phyloP scores from a whole-genome alignment of 2,888 invertebrate genomes.

The Campaea margaritaria region DNA sequence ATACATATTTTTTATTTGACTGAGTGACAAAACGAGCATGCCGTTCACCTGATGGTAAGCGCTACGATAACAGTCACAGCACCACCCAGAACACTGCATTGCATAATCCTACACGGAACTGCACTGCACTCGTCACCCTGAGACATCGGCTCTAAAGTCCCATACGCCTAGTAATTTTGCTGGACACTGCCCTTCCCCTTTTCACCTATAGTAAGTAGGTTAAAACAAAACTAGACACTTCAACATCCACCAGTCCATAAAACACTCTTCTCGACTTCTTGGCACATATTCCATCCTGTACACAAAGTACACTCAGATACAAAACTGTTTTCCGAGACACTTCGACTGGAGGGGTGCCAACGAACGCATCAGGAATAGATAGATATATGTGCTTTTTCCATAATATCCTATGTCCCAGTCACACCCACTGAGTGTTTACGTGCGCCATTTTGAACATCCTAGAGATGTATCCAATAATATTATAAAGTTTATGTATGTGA shows the following conservation, averaged over 20 bases:
- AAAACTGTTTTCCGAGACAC: slow-evolving; percentile 14
- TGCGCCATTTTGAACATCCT: slow-evolving; percentile 18
- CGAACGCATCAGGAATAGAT: slow-evolving; percentile 12
- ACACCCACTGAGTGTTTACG: slow-evolving; percentile 8
- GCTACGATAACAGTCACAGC: no score
- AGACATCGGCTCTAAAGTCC: no score
- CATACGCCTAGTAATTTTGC: no score
- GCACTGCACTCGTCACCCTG: no score
- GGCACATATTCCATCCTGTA: slow-evolving; percentile 2
- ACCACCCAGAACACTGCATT: no score
- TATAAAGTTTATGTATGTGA: slow-evolving; percentile 6
- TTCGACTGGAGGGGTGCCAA: slow-evolving; percentile 12
- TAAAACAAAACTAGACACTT: no score
- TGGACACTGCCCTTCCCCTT: no score
- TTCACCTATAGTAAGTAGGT: no score
- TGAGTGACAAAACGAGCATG: no score
- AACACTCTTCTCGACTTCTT: neutral
- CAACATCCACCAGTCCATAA: neutral
- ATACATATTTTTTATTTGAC: no score
- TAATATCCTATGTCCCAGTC: neutral
- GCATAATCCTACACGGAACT: no score
- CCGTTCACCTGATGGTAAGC: no score
- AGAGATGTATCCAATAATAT: neutral
- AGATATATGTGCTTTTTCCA: neutral
- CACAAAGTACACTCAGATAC: slow-evolving; percentile 4